phyloP scores from a whole-genome alignment of 2,797 vertebrate genomes.

The Odontamblyopus rebecca region DNA sequence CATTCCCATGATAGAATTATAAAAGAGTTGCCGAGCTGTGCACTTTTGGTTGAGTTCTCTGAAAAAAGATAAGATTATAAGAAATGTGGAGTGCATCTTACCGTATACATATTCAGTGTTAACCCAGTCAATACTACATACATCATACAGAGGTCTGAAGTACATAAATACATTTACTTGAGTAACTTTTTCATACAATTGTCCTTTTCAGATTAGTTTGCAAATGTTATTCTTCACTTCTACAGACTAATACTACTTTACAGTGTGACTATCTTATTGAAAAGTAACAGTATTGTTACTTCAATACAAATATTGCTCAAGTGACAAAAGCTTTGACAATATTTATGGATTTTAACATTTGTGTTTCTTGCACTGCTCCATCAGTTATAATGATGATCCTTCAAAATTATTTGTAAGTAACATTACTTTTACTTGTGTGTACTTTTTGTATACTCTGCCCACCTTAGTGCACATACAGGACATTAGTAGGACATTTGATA shows the following conservation, averaged over 20 bases:
- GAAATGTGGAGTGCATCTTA: slow-evolving; percentile 60
- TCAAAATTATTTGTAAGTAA: not conserved
- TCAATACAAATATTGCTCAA: too few species aligned
- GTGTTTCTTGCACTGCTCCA: too few species aligned
- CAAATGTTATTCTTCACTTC: too few species aligned
- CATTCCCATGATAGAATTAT: slow-evolving; percentile 36
- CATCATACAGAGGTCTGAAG: slow-evolving; percentile 1
- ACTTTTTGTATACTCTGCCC: not conserved
- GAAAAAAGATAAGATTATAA: slow-evolving; percentile 63
- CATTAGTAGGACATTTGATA: slow-evolving; percentile 21
- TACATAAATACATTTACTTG: not conserved
- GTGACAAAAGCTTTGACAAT: too few species aligned
- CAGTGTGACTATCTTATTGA: too few species aligned
- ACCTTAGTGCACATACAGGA: not conserved
- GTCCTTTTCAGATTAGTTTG: too few species aligned
- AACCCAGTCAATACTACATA: slow-evolving; percentile 59
- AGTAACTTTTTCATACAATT: too few species aligned
- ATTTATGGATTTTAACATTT: too few species aligned
- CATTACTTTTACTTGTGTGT: slow-evolving; percentile 13
- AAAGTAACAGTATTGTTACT: too few species aligned
- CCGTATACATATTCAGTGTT: slow-evolving; percentile 48
- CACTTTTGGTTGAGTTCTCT: slow-evolving; percentile 52
- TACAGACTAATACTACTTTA: too few species aligned
- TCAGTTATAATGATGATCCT: too few species aligned
- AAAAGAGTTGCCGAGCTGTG: slow-evolving; percentile 56